phyloP scores from a whole-genome alignment of 2,888 invertebrate genomes.

The Abrostola triplasia region DNA sequence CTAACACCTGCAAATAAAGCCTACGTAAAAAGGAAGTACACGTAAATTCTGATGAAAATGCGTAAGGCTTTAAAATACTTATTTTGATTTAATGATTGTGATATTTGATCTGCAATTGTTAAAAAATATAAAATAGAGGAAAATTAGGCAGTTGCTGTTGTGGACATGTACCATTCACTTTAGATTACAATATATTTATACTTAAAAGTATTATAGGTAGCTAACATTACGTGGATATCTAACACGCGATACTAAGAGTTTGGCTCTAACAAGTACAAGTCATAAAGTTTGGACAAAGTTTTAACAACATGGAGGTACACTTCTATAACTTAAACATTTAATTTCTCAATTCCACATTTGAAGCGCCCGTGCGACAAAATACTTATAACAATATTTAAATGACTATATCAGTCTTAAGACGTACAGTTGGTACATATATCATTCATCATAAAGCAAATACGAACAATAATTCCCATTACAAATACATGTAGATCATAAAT shows the following conservation, averaged over 20 bases:
- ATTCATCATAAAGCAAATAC: slow-evolving; percentile 32
- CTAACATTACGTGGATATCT: background rate
- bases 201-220: too few relatives aligned
- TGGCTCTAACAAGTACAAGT: slow-evolving; percentile 26
- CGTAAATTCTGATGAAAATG: too few relatives aligned
- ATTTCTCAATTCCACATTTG: slow-evolving; percentile 46
- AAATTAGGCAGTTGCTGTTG: too few relatives aligned
- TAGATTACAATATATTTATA: too few relatives aligned
- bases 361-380: slow-evolving; percentile 35
- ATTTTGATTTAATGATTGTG: too few relatives aligned
- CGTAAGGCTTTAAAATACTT: too few relatives aligned
- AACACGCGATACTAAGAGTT: slow-evolving; percentile 8
- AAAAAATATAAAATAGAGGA: too few relatives aligned
- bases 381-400: slow-evolving; percentile 40
- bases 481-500: background rate
- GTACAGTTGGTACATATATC: slow-evolving; percentile 31
- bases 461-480: background rate
- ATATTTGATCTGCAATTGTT: too few relatives aligned
- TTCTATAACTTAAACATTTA: slow-evolving; percentile 19
- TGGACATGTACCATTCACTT: too few relatives aligned
- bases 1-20: too few relatives aligned
- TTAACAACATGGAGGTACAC: slow-evolving; percentile 31
- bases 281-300: slow-evolving; percentile 26
- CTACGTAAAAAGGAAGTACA: too few relatives aligned
- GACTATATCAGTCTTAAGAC: slow-evolving; percentile 53